phyloP scores from a whole-genome alignment of 2,113 vertebrate species.

The Piliocolobus tephrosceles region DNA sequence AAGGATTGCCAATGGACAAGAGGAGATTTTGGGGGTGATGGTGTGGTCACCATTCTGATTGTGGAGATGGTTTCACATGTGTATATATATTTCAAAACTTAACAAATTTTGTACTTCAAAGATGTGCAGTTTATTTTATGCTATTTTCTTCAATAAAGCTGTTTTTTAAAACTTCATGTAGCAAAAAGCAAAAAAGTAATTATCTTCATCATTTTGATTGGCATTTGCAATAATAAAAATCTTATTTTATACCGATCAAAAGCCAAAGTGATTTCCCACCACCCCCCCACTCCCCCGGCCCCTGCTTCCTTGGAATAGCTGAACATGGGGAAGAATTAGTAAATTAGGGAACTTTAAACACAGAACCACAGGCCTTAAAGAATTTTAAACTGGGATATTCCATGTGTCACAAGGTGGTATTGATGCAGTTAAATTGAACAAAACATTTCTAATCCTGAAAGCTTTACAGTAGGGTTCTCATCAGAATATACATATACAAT shows the following conservation, averaged over 20 bases:
- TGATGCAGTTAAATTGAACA: neutral
- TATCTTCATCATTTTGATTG: neutral
- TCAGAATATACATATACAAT: neutral
- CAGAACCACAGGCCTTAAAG: neutral
- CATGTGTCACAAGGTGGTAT: neutral
- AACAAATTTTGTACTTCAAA: neutral
- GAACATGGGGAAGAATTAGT: neutral
- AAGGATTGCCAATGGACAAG: neutral
- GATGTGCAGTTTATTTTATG: neutral
- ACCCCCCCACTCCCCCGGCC: fast-evolving
- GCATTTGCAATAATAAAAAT: neutral
- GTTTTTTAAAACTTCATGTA: neutral
- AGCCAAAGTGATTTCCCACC: neutral
- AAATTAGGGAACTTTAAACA: slow-evolving; percentile 21
- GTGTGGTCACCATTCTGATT: neutral
- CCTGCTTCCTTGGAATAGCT: neutral
- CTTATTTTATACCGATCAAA: neutral
- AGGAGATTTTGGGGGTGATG: neutral
- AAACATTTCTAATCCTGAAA: neutral
- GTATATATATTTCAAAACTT: neutral
- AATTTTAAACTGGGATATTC: neutral
- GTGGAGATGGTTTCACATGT: neutral
- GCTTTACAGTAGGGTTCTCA: neutral
- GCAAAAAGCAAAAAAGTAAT: neutral
- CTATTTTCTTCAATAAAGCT: neutral